These are phyloP conservation scores for Brachylomia viminalis DNA, from an alignment of 2,888 invertebrate species.

Conservation along the genomic window DNA sequence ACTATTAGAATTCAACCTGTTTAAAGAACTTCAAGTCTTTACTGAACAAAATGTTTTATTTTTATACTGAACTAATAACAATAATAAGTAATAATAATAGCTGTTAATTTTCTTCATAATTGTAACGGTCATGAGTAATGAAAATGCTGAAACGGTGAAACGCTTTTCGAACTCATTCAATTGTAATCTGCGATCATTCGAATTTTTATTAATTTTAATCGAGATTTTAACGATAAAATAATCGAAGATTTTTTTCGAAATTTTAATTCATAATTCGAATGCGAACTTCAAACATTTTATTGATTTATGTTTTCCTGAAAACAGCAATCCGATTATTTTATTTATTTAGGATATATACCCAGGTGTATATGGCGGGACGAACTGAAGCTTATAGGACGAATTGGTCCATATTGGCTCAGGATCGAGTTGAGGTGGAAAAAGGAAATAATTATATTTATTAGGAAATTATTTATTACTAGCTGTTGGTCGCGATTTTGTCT, in stretches of 20 bases:
- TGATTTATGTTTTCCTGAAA: neutral
- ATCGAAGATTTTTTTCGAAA: no score
- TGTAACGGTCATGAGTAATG: neutral
- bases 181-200: no score
- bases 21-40: neutral
- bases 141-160: neutral
- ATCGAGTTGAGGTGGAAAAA: neutral
- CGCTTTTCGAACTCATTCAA: neutral
- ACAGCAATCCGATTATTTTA: neutral
- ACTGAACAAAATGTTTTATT: neutral
- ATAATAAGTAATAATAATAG: no score
- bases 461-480: neutral
- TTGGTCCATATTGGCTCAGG: neutral
- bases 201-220: no score
- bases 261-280: no score
- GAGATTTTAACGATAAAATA: no score
- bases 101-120: neutral
- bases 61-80: neutral
- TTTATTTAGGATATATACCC: neutral
- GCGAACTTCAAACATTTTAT: neutral
- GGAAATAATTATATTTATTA: neutral
- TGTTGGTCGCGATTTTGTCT: no score
- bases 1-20: neutral
- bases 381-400: neutral
- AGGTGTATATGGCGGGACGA: neutral